Conservation (phyloP, 2,888 invertebrate species). For the Drosophila emarginata region DNA sequence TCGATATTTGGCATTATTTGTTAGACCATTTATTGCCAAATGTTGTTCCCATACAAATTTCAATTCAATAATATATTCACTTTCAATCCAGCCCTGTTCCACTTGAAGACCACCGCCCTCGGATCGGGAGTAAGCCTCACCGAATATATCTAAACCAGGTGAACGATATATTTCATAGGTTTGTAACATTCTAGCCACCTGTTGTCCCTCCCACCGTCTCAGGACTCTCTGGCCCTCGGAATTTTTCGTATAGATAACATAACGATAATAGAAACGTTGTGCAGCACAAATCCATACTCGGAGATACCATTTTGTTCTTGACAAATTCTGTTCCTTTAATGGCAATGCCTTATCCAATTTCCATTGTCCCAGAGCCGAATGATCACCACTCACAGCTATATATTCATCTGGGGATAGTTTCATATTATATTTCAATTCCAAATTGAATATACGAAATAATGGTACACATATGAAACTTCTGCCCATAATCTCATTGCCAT, state of each 20-base stretch:
- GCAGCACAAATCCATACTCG: conserved; percentile 85
- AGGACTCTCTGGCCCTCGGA: conserved; percentile 67
- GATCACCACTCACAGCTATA: conserved; percentile 89
- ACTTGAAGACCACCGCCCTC: conserved; percentile 80
- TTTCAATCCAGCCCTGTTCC: conserved; percentile 90
- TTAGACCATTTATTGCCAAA: conserved; percentile 84
- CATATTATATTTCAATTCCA: conserved; percentile 80
- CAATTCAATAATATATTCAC: conserved; percentile 89
- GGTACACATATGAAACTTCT: conserved; percentile 71
- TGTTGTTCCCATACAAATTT: conserved; percentile 90
- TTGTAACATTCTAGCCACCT: conserved; percentile 83
- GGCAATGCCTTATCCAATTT: conserved; percentile 84
- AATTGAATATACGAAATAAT: conserved; percentile 72
- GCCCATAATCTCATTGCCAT: conserved; percentile 36
- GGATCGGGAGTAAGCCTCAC: conserved; percentile 53
- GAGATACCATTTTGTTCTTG: conserved; percentile 84
- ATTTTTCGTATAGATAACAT: conserved; percentile 70
- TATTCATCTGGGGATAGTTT: conserved; percentile 85
- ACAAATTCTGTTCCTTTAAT: conserved; percentile 74
- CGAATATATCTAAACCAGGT: conserved; percentile 64
- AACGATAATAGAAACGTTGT: conserved; percentile 83
- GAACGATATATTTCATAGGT: conserved; percentile 66
- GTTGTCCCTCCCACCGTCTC: conserved; percentile 82
- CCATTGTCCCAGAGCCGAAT: conserved; percentile 88
- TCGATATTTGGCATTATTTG: conserved; percentile 17